Base-by-base conservation (phyloP, 2,888 invertebrate species). In the Opisthograptis luteolata region DNA sequence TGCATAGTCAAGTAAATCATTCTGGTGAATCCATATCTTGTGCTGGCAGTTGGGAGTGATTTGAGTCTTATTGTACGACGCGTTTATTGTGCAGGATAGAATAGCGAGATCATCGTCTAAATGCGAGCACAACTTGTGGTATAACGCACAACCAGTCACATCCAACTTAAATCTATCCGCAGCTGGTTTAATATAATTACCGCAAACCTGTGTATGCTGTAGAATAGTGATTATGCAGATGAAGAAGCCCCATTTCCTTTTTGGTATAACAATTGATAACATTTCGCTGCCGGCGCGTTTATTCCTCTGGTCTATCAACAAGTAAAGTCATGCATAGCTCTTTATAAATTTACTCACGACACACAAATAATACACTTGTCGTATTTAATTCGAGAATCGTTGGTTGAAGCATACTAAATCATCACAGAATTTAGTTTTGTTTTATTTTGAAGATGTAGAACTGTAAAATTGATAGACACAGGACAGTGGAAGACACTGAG, bases 51-150 rank as follows among this genome's bases (percentile, higher is more conserved):
- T 58, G 35, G 77, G 60, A 15, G 75, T 60, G 15, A 80, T 60
- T 62, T 81, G 84, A n/a, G 87, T 84, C 62, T 85, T 90, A 59
- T 86, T 84, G 48, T 80, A 85, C 4, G 83, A 78, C 22, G 81
- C 76, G 55, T 78, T 81, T 19, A 90, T 49, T n/a, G 84, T 74
- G 64, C 90, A 90, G 0, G 85, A 83, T 17, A 89, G 56, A 35
- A 84, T 63, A 9, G 79, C 80, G 25, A 90, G 76, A 67, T 87
- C 86, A 52, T 90, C 90, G 37, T 81, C 78, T 42, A 83, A 66
- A 58, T 83, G 79, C 17, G 84, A 84, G 67, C 90, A 90, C 55
- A 87, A 75, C 56, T 87, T 86, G 60, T 86, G 83, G 64, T 85
- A 76, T 57, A 77, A 66, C 47, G 75, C 70, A 68, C 90, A 90